Evolutionary conservation across 1,140 invertebrate species (phyloP).

Genomic region (Apis mellifera): DNA sequence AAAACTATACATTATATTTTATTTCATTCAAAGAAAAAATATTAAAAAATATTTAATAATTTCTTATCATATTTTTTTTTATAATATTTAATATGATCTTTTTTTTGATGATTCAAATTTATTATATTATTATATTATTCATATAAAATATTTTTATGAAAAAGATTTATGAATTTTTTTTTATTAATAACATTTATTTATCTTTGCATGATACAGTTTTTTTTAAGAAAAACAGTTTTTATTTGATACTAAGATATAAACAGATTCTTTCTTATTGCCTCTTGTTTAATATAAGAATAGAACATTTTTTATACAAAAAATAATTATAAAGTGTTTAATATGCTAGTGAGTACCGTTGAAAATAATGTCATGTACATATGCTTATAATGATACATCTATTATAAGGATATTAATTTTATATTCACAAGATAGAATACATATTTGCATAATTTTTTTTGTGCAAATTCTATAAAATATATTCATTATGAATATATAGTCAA

Average conservation of each 20-base stretch:
- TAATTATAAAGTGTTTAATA: conserved; percentile 50
- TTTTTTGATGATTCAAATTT: not conserved
- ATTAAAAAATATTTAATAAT: not conserved
- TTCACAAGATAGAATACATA: conserved; percentile 52
- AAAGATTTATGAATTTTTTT: not conserved
- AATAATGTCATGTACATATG: conserved; percentile 47
- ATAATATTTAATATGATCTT: too few species aligned
- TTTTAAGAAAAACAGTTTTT: conserved; percentile 18
- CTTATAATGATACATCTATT: conserved; percentile 42
- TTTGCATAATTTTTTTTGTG: conserved; percentile 46
- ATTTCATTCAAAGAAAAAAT: not conserved
- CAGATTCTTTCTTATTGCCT: conserved; percentile 20
- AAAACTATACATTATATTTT: conserved; percentile 21
- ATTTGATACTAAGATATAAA: conserved; percentile 25
- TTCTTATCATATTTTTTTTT: too few species aligned
- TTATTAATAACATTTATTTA: conserved; percentile 54
- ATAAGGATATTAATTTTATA: conserved; percentile 43
- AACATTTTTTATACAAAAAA: conserved; percentile 58
- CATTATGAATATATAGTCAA: conserved; percentile 32
- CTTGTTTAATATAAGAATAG: conserved; percentile 59
- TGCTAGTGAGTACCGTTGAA: conserved; percentile 39
- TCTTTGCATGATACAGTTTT: conserved; percentile 37
- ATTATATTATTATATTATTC: too few species aligned
- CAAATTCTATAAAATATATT: conserved; percentile 47
- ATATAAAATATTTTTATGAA: not conserved